Evolutionary conservation across 2,113 vertebrate species (phyloP).

Genomic region (Albula goreensis): DNA sequence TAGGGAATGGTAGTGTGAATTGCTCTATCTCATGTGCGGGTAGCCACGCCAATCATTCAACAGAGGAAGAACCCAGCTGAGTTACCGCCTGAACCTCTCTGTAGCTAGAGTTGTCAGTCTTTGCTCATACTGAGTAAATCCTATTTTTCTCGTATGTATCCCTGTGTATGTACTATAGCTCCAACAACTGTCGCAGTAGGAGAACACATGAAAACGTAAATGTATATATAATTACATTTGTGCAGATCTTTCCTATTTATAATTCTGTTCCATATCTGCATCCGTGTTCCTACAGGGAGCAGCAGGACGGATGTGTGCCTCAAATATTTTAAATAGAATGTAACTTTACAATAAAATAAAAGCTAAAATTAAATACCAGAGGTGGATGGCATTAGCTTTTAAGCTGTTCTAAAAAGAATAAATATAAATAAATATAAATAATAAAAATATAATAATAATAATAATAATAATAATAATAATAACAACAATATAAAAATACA

Average conservation of each 20-base stretch:
- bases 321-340: constrained; percentile 5
- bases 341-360: constrained; percentile 6
- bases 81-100: neutral
- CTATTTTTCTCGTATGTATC: neutral
- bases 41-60: neutral
- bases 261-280: neutral
- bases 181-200: neutral
- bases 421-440: neutral
- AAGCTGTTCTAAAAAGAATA: neutral
- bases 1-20: neutral
- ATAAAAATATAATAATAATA: neutral
- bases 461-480: neutral
- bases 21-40: too few relatives aligned
- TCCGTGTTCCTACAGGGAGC: neutral
- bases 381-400: neutral
- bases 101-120: too few relatives aligned
- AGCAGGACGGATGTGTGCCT: neutral
- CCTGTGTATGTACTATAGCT: neutral
- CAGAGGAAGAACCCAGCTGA: neutral
- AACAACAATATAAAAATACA: neutral
- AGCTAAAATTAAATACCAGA: neutral
- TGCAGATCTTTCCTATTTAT: neutral
- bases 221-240: neutral
- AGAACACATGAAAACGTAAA: neutral
- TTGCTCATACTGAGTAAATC: neutral